phyloP scores from a whole-genome alignment of 2,113 vertebrate genomes.

The Hirundichthys speculiger region DNA sequence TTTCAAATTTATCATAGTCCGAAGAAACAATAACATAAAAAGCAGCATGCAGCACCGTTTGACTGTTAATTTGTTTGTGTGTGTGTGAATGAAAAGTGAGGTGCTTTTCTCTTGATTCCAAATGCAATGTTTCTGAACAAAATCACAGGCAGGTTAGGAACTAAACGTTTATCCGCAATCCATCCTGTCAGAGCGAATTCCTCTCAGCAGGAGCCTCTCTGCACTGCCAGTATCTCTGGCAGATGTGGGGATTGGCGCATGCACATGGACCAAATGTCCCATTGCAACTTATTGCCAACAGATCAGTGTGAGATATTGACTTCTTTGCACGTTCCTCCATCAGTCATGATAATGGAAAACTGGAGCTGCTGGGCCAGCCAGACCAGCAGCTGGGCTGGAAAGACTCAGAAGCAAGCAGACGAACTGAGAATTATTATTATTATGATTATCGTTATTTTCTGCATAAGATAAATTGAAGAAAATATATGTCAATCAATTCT shows the following conservation, averaged over 20 bases:
- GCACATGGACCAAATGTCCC: constrained; percentile 23
- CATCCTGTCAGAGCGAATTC: constrained; percentile 45
- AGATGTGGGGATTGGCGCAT: constrained; percentile 44
- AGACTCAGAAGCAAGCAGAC: constrained; percentile 34
- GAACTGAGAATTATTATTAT: constrained; percentile 27
- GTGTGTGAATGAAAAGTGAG: not conserved
- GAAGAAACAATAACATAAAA: constrained; percentile 21
- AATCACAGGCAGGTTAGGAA: constrained; percentile 30
- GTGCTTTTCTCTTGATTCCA: constrained; percentile 16
- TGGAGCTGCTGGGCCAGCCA: constrained; percentile 40
- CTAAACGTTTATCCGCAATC: constrained; percentile 36
- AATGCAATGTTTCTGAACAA: constrained; percentile 2
- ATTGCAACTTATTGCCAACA: constrained; percentile 42
- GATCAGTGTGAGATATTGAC: constrained; percentile 57
- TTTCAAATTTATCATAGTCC: constrained; percentile 21
- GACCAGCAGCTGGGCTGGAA: constrained; percentile 56
- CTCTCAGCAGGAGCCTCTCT: constrained; percentile 40
- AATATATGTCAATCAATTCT: no score
- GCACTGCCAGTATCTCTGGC: constrained; percentile 33
- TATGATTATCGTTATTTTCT: no score
- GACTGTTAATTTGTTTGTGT: not conserved
- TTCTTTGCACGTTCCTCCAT: constrained; percentile 36
- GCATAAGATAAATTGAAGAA: not conserved
- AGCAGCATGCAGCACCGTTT: not conserved
- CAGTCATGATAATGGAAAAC: constrained; percentile 49